Percentiles rank a stretch among this genome's conserved stretches.
Conservation (phyloP, 2,888 invertebrate species). For the Sicus ferrugineus region DNA sequence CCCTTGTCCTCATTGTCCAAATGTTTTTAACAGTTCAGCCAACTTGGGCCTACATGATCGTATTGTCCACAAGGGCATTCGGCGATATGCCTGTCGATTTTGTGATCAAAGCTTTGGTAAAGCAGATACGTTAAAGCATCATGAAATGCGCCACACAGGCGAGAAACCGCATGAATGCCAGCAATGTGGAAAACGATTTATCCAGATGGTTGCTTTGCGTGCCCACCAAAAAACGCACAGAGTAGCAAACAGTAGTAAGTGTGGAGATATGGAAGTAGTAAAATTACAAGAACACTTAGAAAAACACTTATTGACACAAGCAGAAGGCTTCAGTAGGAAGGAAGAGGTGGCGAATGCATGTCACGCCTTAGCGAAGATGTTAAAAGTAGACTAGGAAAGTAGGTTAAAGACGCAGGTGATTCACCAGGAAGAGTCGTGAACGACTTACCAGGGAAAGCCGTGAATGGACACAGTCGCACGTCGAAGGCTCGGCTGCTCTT, state of each 20-base stretch:
- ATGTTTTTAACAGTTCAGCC: slow-evolving; percentile 46
- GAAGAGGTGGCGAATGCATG: neutral
- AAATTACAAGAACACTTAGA: slow-evolving; percentile 40
- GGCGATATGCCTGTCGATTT: slow-evolving; percentile 45
- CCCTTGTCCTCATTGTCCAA: slow-evolving; percentile 46
- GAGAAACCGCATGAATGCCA: slow-evolving; percentile 48
- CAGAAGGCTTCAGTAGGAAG: neutral
- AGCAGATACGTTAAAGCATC: slow-evolving; percentile 49
- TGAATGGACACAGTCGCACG: too few species aligned
- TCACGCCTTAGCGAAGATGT: neutral
- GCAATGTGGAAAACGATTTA: slow-evolving; percentile 49
- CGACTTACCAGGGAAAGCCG: too few species aligned
- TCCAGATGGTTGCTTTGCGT: slow-evolving; percentile 47
- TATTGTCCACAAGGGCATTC: slow-evolving; percentile 49
- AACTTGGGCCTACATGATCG: slow-evolving; percentile 49
- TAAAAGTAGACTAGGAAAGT: neutral
- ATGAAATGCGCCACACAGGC: slow-evolving; percentile 51
- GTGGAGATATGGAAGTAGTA: slow-evolving; percentile 43
- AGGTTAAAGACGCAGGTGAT: too few species aligned
- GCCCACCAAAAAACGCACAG: slow-evolving; percentile 49
- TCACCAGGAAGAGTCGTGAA: too few species aligned
- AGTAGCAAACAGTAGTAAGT: too few species aligned
- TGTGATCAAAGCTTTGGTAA: slow-evolving; percentile 51
- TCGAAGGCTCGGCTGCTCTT: too few species aligned
- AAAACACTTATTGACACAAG: neutral